A percentile compares a stretch with the other conserved stretches of the same genome.
Conservation (phyloP, 2,888 invertebrate species). For the Drosophila rellima region DNA sequence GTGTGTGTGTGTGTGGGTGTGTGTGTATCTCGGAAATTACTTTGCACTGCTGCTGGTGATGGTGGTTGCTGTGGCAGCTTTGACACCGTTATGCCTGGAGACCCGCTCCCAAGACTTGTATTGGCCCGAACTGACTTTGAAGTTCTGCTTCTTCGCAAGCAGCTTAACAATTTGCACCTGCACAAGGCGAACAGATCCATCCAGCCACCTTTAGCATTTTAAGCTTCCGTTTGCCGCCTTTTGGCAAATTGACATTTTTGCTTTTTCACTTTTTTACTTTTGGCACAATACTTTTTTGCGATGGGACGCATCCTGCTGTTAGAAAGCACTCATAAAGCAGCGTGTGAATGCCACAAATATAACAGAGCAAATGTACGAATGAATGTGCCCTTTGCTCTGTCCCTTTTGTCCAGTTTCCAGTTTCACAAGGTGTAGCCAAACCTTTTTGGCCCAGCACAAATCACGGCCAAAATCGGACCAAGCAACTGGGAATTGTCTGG, state of each 20-base stretch:
- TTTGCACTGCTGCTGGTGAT: conserved; percentile 66
- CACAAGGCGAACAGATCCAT: conserved; percentile 30
- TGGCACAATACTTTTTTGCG: conserved; percentile 58
- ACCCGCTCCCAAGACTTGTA: conserved; percentile 32
- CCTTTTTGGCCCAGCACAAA: conserved; percentile 36
- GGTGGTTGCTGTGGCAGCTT: conserved; percentile 71
- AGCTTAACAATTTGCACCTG: conserved; percentile 62
- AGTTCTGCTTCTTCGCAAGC: conserved; percentile 45
- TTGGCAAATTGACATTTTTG: conserved; percentile 81
- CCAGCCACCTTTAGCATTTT: conserved; percentile 28
- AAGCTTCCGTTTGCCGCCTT: conserved; percentile 62
- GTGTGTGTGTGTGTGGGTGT: conserved; percentile 36
- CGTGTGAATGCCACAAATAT: conserved; percentile 30
- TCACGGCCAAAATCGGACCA: conserved; percentile 38
- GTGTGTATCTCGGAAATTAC: conserved; percentile 75
- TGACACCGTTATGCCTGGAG: conserved; percentile 58
- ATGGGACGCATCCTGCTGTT: conserved; percentile 25
- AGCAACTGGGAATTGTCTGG: conserved; percentile 51
- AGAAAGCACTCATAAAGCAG: conserved; percentile 47
- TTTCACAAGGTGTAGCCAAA: conserved; percentile 32
- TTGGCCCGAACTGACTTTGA: conserved; percentile 57
- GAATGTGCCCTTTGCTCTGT: conserved; percentile 17
- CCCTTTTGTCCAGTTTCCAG: conserved; percentile 44
- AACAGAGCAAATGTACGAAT: conserved; percentile 21
- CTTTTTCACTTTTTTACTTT: conserved; percentile 48